These are phyloP conservation scores for Menura novaehollandiae DNA, from an alignment of 2,113 vertebrate genomes.

Conservation along the genomic window DNA sequence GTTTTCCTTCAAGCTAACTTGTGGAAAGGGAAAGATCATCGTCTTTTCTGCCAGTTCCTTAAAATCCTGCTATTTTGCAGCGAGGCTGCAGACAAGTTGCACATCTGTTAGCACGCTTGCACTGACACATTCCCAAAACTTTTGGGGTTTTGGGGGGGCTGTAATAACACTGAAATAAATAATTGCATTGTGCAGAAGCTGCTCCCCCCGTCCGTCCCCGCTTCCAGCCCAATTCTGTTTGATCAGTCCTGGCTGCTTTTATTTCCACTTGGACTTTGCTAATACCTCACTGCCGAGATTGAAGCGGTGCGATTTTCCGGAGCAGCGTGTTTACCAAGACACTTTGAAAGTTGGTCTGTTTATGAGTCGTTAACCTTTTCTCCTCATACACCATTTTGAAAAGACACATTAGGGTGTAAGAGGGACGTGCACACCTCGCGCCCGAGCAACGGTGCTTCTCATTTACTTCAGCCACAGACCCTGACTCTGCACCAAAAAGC, in stretches of 20 bases:
- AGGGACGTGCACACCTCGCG: conserved; percentile 23
- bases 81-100: not conserved
- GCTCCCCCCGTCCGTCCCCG: not conserved
- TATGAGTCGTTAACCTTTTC: conserved; percentile 56
- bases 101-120: not conserved
- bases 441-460: not conserved
- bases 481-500: not conserved
- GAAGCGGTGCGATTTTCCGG: not conserved
- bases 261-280: conserved; percentile 28
- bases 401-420: not conserved
- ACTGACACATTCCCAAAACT: not conserved
- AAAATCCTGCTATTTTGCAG: not conserved
- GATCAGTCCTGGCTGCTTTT: conserved; percentile 20
- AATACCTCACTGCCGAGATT: not conserved
- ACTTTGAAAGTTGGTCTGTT: conserved; percentile 46
- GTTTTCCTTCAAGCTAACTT: not conserved
- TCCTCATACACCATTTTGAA: conserved; percentile 36
- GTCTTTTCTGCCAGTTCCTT: not conserved
- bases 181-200: not conserved
- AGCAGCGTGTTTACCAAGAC: not conserved
- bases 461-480: not conserved
- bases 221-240: conserved; percentile 14
- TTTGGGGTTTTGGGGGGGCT: not conserved
- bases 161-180: not conserved
- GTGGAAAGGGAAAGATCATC: not conserved